Conservation (phyloP, 2,113 vertebrate species). For the Lepus americanus region DNA sequence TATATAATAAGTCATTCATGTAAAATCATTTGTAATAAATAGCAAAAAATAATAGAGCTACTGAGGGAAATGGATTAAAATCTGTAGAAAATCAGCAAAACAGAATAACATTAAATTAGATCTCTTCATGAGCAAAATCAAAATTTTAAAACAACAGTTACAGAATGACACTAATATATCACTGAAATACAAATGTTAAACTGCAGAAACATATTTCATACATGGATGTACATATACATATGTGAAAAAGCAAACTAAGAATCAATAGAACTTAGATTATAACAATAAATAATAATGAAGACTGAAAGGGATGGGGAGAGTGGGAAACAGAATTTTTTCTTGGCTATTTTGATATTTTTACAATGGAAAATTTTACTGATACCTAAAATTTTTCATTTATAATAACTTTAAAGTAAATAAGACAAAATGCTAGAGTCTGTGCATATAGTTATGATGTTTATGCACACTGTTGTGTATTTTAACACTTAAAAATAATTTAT, state of each 20-base stretch:
- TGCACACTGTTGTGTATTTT: neutral
- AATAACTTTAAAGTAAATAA: constrained; percentile 30
- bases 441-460: neutral
- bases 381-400: neutral
- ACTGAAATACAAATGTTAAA: constrained; percentile 9
- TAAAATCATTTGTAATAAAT: constrained; percentile 13
- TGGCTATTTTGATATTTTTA: neutral
- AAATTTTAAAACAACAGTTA: neutral
- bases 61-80: neutral
- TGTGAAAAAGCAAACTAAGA: constrained; percentile 47
- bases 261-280: neutral
- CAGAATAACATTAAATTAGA: neutral
- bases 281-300: constrained; percentile 7
- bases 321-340: neutral
- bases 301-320: neutral
- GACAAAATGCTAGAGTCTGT: neutral
- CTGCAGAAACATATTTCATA: neutral
- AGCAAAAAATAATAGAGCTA: neutral
- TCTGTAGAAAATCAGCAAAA: neutral
- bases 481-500: neutral
- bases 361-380: constrained; percentile 13
- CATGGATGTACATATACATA: neutral
- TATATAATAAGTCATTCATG: neutral
- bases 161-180: constrained; percentile 14
- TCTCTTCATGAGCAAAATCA: neutral